Conservation (phyloP, 2,113 vertebrate species). For the Centropus unirufus region DNA sequence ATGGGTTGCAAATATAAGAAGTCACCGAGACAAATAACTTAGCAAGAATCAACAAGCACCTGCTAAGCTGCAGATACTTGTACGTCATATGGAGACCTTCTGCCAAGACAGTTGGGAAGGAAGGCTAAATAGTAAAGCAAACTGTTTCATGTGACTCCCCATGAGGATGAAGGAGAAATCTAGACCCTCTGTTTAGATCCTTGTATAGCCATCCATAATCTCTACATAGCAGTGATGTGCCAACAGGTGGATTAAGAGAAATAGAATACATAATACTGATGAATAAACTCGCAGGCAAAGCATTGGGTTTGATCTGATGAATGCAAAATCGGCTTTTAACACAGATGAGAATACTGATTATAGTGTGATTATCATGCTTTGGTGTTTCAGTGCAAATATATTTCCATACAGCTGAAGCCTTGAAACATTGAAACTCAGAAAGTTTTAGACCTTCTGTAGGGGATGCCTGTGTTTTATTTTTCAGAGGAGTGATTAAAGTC, state of each 20-base stretch:
- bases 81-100: neutral
- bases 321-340: constrained; percentile 37
- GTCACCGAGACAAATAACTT: neutral
- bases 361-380: neutral
- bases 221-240: neutral
- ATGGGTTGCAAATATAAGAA: neutral
- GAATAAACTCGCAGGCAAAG: neutral
- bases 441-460: neutral
- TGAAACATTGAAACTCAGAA: neutral
- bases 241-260: constrained; percentile 29
- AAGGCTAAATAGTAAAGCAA: neutral
- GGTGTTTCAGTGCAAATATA: neutral
- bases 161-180: neutral
- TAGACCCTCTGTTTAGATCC: neutral
- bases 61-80: neutral
- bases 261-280: neutral
- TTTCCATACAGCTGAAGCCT: neutral
- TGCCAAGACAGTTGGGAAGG: neutral
- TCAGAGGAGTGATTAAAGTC: neutral
- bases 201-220: neutral
- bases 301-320: neutral
- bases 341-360: constrained; percentile 47
- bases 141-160: neutral
- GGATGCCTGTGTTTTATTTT: neutral
- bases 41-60: neutral